Percentiles rank a stretch among this genome's conserved stretches.
Evolutionary conservation across 2,888 invertebrate genomes (phyloP).

Genomic region (Sphaerophoria rueppellii): DNA sequence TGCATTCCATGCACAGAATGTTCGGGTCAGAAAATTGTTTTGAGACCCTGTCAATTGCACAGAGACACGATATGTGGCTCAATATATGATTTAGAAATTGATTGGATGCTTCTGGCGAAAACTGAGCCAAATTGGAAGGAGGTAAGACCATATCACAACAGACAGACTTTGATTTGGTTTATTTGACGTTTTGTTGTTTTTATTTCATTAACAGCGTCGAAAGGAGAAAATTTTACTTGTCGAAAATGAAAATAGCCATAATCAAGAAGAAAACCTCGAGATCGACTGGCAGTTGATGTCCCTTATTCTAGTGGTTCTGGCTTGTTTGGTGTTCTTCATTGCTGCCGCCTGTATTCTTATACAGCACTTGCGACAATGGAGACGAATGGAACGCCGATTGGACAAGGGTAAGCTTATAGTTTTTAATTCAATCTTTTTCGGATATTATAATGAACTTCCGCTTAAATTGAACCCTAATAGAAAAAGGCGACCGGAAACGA

Average conservation of each 20-base stretch:
- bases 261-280: slow-evolving; percentile 81
- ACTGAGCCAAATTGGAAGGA: slow-evolving; percentile 82
- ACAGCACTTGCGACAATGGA: slow-evolving; percentile 91
- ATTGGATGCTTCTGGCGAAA: slow-evolving; percentile 84
- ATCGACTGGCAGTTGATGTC: slow-evolving; percentile 90
- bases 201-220: slow-evolving; percentile 77
- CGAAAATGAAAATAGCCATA: slow-evolving; percentile 77
- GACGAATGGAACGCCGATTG: slow-evolving; percentile 89
- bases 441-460: slow-evolving; percentile 57
- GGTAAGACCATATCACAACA: slow-evolving; percentile 74
- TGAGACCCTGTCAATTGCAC: slow-evolving; percentile 89
- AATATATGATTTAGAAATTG: slow-evolving; percentile 86
- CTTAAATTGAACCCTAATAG: slow-evolving; percentile 35
- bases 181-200: not conserved
- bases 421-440: slow-evolving; percentile 23
- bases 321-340: slow-evolving; percentile 91
- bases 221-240: slow-evolving; percentile 80
- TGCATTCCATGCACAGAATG: slow-evolving; percentile 89
- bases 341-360: slow-evolving; percentile 89
- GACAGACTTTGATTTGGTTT: no score
- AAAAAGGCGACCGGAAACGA: slow-evolving; percentile 43
- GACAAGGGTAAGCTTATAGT: slow-evolving; percentile 86
- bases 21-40: slow-evolving; percentile 85
- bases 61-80: slow-evolving; percentile 89
- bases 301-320: slow-evolving; percentile 88